Evolutionary conservation across 2,888 invertebrate species (phyloP).

Genomic region (Proisotoma minuta): DNA sequence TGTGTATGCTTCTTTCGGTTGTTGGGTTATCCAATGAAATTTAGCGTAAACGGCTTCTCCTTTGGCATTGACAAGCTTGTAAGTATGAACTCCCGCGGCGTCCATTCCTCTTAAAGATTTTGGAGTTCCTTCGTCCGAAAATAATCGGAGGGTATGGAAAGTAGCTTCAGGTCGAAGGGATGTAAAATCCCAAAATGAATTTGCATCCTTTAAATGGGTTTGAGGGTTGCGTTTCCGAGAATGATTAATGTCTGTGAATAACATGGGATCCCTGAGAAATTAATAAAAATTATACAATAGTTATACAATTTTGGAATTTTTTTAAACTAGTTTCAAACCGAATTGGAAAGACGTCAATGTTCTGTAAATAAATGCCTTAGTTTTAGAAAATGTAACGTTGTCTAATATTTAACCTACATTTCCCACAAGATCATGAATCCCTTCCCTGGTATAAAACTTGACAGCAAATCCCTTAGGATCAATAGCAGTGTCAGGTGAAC

Average conservation of each 20-base stretch:
- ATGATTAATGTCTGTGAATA: constrained; percentile 85
- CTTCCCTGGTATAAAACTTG: constrained; percentile 89
- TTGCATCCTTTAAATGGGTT: constrained; percentile 81
- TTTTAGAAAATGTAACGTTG: no score
- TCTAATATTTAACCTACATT: no score
- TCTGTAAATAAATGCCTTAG: no score
- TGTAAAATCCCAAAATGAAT: constrained; percentile 96
- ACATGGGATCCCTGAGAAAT: constrained; percentile 77
- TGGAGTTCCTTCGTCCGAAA: constrained; percentile 87
- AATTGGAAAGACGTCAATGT: constrained; percentile 88
- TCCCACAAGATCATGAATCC: constrained; percentile 89
- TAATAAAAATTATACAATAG: no score
- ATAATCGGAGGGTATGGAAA: constrained; percentile 77
- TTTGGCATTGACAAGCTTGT: constrained; percentile 73
- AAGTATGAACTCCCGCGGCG: constrained; percentile 91
- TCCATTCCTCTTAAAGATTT: constrained; percentile 77
- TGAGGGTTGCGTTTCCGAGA: constrained; percentile 93
- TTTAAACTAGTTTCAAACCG: no score
- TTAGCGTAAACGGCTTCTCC: constrained; percentile 74
- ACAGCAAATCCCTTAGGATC: constrained; percentile 66
- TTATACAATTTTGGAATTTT: no score
- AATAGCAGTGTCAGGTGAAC: constrained; percentile 53
- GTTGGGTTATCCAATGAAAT: constrained; percentile 62
- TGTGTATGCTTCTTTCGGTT: constrained; percentile 75
- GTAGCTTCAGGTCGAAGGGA: constrained; percentile 78